Evolutionary conservation across 2,113 vertebrate genomes (phyloP), one percentile per base, ranked within the genome.

Genomic region (Caranx melampygus): DNA sequence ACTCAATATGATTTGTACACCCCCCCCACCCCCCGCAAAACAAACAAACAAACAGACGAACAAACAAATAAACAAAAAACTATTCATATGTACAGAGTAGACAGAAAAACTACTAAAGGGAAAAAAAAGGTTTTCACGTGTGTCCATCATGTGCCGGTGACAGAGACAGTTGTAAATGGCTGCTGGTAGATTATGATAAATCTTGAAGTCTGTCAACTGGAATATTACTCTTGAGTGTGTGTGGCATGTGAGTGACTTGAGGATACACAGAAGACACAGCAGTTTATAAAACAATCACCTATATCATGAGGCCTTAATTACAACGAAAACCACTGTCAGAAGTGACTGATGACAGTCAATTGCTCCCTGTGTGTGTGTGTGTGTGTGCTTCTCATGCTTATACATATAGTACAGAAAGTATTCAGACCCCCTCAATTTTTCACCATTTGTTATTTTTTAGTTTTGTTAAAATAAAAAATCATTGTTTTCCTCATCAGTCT

Each of bases 221-320:
- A 68, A 66, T 83, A 63, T 72, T 63, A 35, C 57, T 75, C 21
- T 69, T 60, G 35, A 54, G 37, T 58, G 45, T 61, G 52, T 20
- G 16, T 67, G 31, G 37, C 34, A 9, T 51, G 55, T 76, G 63
- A 59, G 66, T 59, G 51, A 75, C 42, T 55, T 64, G 78, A 62
- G 71, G 60, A 78, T 59, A 21, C n/a, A 57, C 47, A 70, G 47
- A 75, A 59, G 70, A 76, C 68, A 55, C 12, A 31, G 35, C 45
- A 52, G 67, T 65, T 78, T 84, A 80, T 79, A 73, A 78, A 84
- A 84, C 70, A 47, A 78, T 69, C 84, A 54, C 62, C 70, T 34
- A 59, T 34, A 59, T 66, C 59, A 63, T 81, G 66, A 62, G 60
- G 54, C 59, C 34, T 49, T 71, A 51, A 78, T 87, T 9, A 6